These are phyloP conservation scores for Oryzias melastigma DNA, from an alignment of 2,113 vertebrate genomes.

Conservation along the genomic window DNA sequence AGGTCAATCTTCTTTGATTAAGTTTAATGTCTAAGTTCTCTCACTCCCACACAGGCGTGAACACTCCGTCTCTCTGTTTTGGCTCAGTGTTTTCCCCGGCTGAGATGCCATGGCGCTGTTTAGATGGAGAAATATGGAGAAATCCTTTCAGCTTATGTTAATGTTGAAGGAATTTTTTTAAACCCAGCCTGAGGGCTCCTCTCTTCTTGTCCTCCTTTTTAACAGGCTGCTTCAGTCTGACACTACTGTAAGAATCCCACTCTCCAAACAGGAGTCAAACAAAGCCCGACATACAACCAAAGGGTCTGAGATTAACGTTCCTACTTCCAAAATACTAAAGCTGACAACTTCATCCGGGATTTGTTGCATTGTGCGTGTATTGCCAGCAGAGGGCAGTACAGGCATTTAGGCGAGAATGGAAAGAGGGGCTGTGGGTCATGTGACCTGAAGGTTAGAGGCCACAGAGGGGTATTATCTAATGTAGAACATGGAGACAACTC, in stretches of 20 bases:
- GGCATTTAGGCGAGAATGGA: slow-evolving; percentile 3
- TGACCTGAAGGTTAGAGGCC: not conserved
- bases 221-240: slow-evolving; percentile 22
- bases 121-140: slow-evolving; percentile 50
- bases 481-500: too few species aligned
- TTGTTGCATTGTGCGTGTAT: slow-evolving; percentile 13
- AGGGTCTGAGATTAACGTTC: slow-evolving; percentile 19
- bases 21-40: slow-evolving; percentile 55
- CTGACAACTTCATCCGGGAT: not conserved
- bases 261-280: slow-evolving; percentile 37
- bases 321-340: slow-evolving; percentile 16
- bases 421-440: not conserved
- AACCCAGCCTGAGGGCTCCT: slow-evolving; percentile 28
- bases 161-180: slow-evolving; percentile 32
- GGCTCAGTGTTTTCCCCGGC: slow-evolving; percentile 12
- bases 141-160: slow-evolving; percentile 73
- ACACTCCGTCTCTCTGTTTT: slow-evolving; percentile 3
- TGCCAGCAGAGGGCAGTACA: slow-evolving; percentile 51
- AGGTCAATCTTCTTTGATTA: slow-evolving; percentile 52
- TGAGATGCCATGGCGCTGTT: slow-evolving; percentile 53
- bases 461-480: not conserved
- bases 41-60: slow-evolving; percentile 7
- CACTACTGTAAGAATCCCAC: slow-evolving; percentile 30
- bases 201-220: slow-evolving; percentile 57
- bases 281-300: slow-evolving; percentile 41